phyloP scores from a whole-genome alignment of 2,888 invertebrate genomes.

The Andrena flavipes region DNA sequence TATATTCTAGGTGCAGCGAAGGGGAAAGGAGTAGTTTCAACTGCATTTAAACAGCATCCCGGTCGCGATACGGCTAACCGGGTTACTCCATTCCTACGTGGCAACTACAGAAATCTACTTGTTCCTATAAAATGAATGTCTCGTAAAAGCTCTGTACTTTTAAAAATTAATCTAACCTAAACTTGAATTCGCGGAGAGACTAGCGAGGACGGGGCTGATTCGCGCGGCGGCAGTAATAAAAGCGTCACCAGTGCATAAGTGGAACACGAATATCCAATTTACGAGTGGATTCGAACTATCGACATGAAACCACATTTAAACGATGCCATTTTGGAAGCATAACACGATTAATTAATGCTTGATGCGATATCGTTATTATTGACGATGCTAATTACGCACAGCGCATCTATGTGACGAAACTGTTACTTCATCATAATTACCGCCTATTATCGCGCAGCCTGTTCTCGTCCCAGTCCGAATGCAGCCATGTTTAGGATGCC shows the following conservation, averaged over 20 bases:
- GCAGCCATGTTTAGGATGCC: no score
- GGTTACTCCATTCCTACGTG: constrained; percentile 25
- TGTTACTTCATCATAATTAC: constrained; percentile 38
- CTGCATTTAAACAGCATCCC: constrained; percentile 26
- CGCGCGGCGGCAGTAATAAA: constrained; percentile 28
- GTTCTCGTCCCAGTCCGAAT: no score
- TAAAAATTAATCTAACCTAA: background rate
- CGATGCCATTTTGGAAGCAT: constrained; percentile 19
- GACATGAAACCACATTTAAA: constrained; percentile 32
- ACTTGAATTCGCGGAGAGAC: constrained; percentile 1
- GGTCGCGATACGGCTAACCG: constrained; percentile 11
- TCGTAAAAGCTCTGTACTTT: constrained; percentile 36
- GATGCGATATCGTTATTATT: constrained; percentile 40
- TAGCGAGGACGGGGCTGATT: constrained; percentile 23
- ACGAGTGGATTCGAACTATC: constrained; percentile 16
- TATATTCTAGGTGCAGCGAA: constrained; percentile 8
- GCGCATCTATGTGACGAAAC: constrained; percentile 31
- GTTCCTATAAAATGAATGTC: constrained; percentile 28
- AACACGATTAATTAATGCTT: constrained; percentile 46
- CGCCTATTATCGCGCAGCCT: background rate
- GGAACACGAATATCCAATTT: constrained; percentile 38
- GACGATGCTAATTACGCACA: constrained; percentile 36
- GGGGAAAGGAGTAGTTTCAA: background rate
- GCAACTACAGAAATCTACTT: constrained; percentile 22
- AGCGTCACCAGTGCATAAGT: constrained; percentile 14